Conservation (phyloP, 2,113 vertebrate genomes). For the Brevimyrus niger region DNA sequence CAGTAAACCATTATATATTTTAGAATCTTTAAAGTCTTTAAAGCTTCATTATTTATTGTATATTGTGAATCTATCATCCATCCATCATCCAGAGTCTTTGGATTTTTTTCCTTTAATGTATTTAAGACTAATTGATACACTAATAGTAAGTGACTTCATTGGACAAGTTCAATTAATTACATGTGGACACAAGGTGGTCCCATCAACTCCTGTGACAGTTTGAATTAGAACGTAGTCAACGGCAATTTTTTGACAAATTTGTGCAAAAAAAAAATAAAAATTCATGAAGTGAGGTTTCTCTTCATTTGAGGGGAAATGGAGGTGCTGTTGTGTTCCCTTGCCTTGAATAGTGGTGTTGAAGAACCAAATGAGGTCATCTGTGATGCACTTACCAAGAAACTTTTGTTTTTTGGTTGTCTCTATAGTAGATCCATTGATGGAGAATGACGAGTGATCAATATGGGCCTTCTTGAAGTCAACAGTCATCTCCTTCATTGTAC, state of each 20-base stretch:
- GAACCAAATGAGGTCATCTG: neutral
- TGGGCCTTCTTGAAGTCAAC: neutral
- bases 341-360: neutral
- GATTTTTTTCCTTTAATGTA: neutral
- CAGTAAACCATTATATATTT: neutral
- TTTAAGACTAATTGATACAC: neutral
- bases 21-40: neutral
- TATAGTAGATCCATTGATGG: neutral
- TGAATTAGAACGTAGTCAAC: constrained; percentile 17
- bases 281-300: neutral
- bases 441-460: neutral
- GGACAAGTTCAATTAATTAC: neutral
- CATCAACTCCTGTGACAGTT: neutral
- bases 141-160: neutral
- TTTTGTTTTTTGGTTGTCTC: neutral
- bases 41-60: neutral
- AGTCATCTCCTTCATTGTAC: neutral
- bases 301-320: neutral
- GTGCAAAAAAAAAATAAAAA: neutral
- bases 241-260: neutral
- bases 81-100: neutral
- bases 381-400: neutral
- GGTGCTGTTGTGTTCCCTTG: neutral
- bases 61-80: neutral
- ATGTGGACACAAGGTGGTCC: neutral